These are phyloP conservation scores for Muscicapa striata DNA, from an alignment of 2,797 vertebrate genomes.

Conservation along the genomic window DNA sequence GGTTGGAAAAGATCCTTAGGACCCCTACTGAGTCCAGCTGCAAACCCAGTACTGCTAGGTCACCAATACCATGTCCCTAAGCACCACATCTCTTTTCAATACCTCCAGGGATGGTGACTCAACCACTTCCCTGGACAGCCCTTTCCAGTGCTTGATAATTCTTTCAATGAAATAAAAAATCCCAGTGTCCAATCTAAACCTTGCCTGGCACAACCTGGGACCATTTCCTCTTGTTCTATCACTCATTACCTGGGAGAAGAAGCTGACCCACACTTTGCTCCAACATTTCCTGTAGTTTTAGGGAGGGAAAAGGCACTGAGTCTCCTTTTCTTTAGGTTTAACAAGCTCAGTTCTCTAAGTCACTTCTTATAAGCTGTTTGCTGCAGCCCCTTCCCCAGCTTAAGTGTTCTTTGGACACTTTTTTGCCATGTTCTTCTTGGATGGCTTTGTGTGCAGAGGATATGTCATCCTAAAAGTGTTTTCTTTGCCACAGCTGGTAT, in stretches of 20 bases:
- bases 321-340: background rate
- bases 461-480: background rate
- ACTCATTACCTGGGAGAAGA: background rate
- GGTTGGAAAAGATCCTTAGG: background rate
- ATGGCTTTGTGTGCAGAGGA: background rate
- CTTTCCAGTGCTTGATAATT: background rate
- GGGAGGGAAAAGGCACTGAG: background rate
- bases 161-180: background rate
- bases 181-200: background rate
- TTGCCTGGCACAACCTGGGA: background rate
- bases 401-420: background rate
- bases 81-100: background rate
- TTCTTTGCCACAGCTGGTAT: background rate
- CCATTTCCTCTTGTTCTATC: background rate
- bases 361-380: fast-evolving
- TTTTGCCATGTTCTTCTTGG: background rate
- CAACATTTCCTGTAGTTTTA: fast-evolving
- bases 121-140: background rate
- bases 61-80: background rate
- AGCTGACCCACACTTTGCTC: fast-evolving
- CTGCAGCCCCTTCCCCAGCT: background rate
- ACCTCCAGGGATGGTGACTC: background rate
- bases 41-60: background rate
- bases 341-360: background rate
- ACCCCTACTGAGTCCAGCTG: background rate